These are phyloP conservation scores for Enteromius mattozi DNA, from an alignment of 2,797 vertebrate species.

Conservation along the genomic window DNA sequence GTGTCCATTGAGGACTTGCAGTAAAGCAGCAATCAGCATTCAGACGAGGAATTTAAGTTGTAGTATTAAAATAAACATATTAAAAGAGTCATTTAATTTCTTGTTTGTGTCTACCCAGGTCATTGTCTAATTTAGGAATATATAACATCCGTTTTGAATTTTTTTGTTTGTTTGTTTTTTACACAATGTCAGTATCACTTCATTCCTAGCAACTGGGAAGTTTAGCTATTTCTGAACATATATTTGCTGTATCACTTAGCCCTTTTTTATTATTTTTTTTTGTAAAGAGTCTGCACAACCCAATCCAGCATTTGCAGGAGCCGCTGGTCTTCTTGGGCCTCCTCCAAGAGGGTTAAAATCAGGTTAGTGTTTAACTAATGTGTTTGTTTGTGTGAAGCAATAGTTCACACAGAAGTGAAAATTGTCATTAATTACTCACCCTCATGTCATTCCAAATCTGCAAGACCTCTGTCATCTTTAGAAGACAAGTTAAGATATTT, in stretches of 20 bases:
- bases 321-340: constrained; percentile 53
- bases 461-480: no score
- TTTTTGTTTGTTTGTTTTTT: no score
- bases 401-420: no score
- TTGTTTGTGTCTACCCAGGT: neutral
- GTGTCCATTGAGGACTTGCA: neutral
- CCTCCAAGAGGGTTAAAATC: constrained; percentile 60
- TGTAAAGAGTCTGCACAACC: constrained; percentile 72
- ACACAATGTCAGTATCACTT: neutral
- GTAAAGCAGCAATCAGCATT: neutral
- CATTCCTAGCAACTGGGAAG: neutral
- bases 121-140: neutral
- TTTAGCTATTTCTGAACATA: neutral
- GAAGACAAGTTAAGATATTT: no score
- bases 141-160: neutral
- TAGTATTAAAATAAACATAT: neutral
- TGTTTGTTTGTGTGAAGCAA: neutral
- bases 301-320: constrained; percentile 55
- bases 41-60: neutral
- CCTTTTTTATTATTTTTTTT: neutral
- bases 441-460: no score
- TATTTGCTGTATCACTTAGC: neutral
- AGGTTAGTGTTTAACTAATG: constrained; percentile 60
- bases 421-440: no score
- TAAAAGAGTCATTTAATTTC: neutral